Evolutionary conservation across 2,888 invertebrate species (phyloP).

Genomic region (Cerastis rubricosa): DNA sequence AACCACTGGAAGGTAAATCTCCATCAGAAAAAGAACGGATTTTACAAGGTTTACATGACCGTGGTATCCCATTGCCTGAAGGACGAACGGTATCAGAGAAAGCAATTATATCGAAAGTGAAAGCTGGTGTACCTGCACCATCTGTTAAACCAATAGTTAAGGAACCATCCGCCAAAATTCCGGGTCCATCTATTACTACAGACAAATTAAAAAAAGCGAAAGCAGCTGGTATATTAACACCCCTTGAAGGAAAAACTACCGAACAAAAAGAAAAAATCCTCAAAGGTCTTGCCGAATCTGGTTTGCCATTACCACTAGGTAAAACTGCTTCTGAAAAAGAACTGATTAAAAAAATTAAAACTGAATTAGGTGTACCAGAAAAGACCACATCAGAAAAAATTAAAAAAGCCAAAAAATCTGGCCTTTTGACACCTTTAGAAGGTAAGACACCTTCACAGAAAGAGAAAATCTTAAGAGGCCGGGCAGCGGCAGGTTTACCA

Average conservation of each 20-base stretch:
- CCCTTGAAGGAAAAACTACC: constrained; percentile 54
- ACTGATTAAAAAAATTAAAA: constrained; percentile 53
- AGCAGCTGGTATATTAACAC: constrained; percentile 51
- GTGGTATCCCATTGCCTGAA: constrained; percentile 24
- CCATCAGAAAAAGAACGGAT: constrained; percentile 34
- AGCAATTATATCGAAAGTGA: constrained; percentile 33
- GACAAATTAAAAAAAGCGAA: constrained; percentile 46
- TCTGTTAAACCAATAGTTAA: constrained; percentile 5
- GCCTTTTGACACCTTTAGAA: constrained; percentile 67
- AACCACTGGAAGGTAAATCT: constrained; percentile 20
- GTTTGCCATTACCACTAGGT: constrained; percentile 59
- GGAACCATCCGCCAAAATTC: constrained; percentile 62
- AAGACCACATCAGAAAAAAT: constrained; percentile 45
- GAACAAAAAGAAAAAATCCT: constrained; percentile 57
- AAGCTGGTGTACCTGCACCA: not conserved
- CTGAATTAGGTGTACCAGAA: constrained; percentile 59
- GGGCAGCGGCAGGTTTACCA: constrained; percentile 60
- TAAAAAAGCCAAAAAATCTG: constrained; percentile 41
- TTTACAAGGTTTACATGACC: constrained; percentile 19
- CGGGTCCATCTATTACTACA: constrained; percentile 43
- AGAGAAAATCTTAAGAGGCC: constrained; percentile 69
- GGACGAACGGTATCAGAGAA: constrained; percentile 33
- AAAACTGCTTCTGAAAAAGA: constrained; percentile 52
- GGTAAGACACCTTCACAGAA: constrained; percentile 71
- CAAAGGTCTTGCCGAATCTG: constrained; percentile 36